A percentile compares a stretch with the other conserved stretches of the same genome.
These are phyloP conservation scores for Speoplatyrhinus poulsoni DNA, from an alignment of 2,113 vertebrate species.

Conservation along the genomic window DNA sequence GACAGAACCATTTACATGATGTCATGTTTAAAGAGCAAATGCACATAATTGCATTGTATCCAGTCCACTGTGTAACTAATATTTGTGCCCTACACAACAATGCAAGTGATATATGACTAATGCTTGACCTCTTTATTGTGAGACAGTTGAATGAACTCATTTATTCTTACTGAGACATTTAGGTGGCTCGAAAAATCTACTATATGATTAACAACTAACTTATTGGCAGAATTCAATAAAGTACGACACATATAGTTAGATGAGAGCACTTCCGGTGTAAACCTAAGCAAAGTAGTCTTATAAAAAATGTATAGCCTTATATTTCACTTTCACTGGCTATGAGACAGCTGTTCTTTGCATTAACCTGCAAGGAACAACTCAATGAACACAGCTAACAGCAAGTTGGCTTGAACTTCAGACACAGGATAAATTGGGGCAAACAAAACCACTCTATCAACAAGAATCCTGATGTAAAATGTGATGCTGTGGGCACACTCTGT, in stretches of 20 bases:
- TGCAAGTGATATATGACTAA: constrained; percentile 52
- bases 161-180: constrained; percentile 39
- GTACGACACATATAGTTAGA: constrained; percentile 24
- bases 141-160: constrained; percentile 56
- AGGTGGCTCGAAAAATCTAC: constrained; percentile 47
- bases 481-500: constrained; percentile 32
- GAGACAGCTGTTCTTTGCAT: constrained; percentile 34
- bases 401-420: neutral
- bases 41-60: constrained; percentile 53
- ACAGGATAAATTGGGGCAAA: constrained; percentile 18
- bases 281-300: constrained; percentile 61
- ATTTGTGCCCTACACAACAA: constrained; percentile 35
- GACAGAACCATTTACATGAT: constrained; percentile 52
- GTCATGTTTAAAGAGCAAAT: constrained; percentile 59
- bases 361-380: constrained; percentile 17
- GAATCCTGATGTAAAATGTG: constrained; percentile 27
- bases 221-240: constrained; percentile 48
- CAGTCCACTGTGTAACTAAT: constrained; percentile 54
- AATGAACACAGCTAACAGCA: constrained; percentile 22
- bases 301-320: constrained; percentile 59
- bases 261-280: constrained; percentile 54
- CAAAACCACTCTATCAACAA: constrained; percentile 32
- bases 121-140: constrained; percentile 46
- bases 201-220: constrained; percentile 57
- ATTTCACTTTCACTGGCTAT: constrained; percentile 52